These are phyloP conservation scores for Helicoverpa assulta DNA, from an alignment of 2,888 invertebrate species.

Conservation along the genomic window DNA sequence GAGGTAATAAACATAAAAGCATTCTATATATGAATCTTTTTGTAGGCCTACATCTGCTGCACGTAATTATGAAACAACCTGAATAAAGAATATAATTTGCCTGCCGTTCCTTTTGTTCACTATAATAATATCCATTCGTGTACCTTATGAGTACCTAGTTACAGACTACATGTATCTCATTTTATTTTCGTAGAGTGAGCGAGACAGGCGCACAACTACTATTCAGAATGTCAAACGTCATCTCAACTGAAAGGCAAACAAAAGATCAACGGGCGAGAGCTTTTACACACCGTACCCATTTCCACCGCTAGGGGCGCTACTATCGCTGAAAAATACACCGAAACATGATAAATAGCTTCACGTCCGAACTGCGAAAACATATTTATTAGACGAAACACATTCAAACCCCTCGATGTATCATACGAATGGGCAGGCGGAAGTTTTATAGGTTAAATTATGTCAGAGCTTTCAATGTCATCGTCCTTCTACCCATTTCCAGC, in stretches of 20 bases:
- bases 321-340: constrained; percentile 42
- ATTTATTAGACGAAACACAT: constrained; percentile 59
- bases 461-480: constrained; percentile 44
- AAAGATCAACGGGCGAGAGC: constrained; percentile 60
- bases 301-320: constrained; percentile 69
- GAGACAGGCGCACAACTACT: constrained; percentile 57
- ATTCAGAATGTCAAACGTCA: constrained; percentile 68
- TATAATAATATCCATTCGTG: constrained; percentile 16
- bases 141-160: constrained; percentile 47
- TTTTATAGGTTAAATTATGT: constrained; percentile 41
- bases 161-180: constrained; percentile 54
- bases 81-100: constrained; percentile 12
- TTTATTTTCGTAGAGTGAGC: constrained; percentile 56
- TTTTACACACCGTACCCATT: constrained; percentile 64
- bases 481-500: constrained; percentile 35
- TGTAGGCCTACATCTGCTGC: neutral
- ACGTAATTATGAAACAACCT: constrained; percentile 4
- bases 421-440: constrained; percentile 32
- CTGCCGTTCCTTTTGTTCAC: constrained; percentile 30
- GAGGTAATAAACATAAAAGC: too few species aligned
- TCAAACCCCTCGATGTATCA: constrained; percentile 56
- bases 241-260: constrained; percentile 60
- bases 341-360: constrained; percentile 58
- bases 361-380: constrained; percentile 53
- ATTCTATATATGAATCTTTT: too few species aligned